Evolutionary conservation across 2,888 invertebrate species (phyloP).

Genomic region (Phymatocera aterrima): DNA sequence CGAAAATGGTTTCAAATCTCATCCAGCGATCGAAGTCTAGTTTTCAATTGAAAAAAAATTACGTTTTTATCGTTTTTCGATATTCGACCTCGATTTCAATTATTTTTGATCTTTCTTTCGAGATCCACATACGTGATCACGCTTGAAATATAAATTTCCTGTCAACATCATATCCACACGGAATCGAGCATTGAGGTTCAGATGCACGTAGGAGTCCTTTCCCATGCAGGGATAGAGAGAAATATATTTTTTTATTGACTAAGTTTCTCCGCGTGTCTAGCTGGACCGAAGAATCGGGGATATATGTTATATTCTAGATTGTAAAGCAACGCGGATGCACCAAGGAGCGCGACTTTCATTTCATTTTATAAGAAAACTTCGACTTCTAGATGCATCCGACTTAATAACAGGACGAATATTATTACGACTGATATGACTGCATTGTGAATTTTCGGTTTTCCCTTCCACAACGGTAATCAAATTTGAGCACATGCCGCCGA

Average conservation of each 20-base stretch:
- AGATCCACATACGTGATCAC: too few species aligned
- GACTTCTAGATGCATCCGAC: not conserved
- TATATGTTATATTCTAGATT: not conserved
- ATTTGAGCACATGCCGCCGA: too few species aligned
- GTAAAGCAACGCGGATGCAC: not conserved
- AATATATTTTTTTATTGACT: conserved; percentile 10
- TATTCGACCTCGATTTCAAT: too few species aligned
- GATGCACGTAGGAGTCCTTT: not conserved
- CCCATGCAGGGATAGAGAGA: not conserved
- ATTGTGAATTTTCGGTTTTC: not conserved
- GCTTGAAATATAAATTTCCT: too few species aligned
- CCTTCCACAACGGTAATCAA: too few species aligned
- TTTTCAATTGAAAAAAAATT: too few species aligned
- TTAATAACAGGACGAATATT: not conserved
- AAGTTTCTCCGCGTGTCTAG: conserved; percentile 7
- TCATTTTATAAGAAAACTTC: conserved; percentile 29
- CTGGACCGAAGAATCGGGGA: not conserved
- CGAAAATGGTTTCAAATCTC: not conserved
- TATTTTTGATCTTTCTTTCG: too few species aligned
- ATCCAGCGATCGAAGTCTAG: too few species aligned
- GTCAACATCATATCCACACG: too few species aligned
- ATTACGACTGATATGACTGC: not conserved
- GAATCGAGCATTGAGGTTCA: not conserved
- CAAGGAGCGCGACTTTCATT: conserved; percentile 16
- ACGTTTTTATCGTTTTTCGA: too few species aligned